Base-by-base conservation (phyloP, 1,140 invertebrate species). In the Pogonomyrmex californicus region DNA sequence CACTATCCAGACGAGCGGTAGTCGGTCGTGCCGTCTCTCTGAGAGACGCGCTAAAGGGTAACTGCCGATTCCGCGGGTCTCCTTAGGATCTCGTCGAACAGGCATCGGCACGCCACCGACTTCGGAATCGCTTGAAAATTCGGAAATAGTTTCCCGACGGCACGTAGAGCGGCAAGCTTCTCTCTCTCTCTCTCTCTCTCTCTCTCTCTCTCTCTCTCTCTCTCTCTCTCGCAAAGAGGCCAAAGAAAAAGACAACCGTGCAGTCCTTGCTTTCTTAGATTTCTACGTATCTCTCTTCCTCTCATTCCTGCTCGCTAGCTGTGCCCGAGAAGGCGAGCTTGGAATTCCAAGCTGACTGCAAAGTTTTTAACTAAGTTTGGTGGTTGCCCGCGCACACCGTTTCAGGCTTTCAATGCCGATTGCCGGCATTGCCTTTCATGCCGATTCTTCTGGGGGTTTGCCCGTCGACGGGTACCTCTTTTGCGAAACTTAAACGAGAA, bases 331-430 rank as follows among this genome's bases (percentile, higher is more conserved):
- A 86, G 75, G 89, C 92, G 88, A 93, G 91, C 83, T 90, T 82
- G 86, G 86, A 92, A 93, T 93, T 93, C 91, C 92, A 73, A 89
- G 91, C 92, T 91, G 90, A 91, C 90, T 93, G 86, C 86, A 90
- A 93, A 93, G 90, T 93, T 93, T 93, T 92, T 92, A 93, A 93
- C 92, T 93, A 92, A 93, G 92, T 93, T 93, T 89, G 87, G 88
- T 76, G 92, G 89, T 91, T 91, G 87, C 90, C 86, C 85, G 66
- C 68, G 38, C 71, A 33, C 79, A 77, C 68, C 58, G 79, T 87
- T 85, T 68, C 75, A 51, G 58, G 38, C 70, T 73, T 58, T 71
- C 85, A 65, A 88, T 88, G 79, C 81, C 90, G 65, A 78, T 91
- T 81, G 78, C 82, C 76, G 75, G 63, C 70, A 68, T 49, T 86